Conservation (phyloP, 2,797 vertebrate genomes). For the Ctenopoma multispine region DNA sequence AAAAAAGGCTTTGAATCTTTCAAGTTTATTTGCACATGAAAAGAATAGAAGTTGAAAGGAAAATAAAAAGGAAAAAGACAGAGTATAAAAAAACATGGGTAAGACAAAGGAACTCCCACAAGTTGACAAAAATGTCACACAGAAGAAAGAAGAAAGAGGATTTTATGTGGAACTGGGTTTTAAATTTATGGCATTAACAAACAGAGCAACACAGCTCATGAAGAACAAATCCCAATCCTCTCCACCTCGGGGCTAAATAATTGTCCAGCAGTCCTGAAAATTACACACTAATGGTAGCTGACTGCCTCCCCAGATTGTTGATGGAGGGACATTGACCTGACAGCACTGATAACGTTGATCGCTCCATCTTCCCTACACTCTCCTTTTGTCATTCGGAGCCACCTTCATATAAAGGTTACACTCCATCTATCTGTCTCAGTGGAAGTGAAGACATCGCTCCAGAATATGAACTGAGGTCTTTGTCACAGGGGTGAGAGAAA, state of each 20-base stretch:
- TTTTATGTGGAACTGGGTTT: slow-evolving; percentile 1
- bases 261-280: slow-evolving; percentile 26
- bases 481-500: slow-evolving; percentile 3
- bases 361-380: slow-evolving; percentile 43
- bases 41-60: not conserved
- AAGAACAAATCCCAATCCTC: slow-evolving; percentile 33
- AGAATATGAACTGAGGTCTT: slow-evolving; percentile 32
- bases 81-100: not conserved
- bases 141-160: not conserved
- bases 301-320: slow-evolving; percentile 35
- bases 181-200: not conserved
- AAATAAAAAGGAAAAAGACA: not conserved
- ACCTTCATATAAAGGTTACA: slow-evolving; percentile 49
- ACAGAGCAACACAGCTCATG: not conserved
- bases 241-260: slow-evolving; percentile 26
- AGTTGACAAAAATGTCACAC: not conserved
- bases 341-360: slow-evolving; percentile 63
- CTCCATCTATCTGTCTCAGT: slow-evolving; percentile 41
- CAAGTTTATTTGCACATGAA: slow-evolving; percentile 38
- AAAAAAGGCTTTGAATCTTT: not conserved
- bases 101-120: not conserved
- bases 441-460: slow-evolving; percentile 14
- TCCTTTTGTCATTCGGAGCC: slow-evolving; percentile 37
- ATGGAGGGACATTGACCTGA: slow-evolving; percentile 67
- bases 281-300: slow-evolving; percentile 41